Evolutionary conservation across 1,140 invertebrate genomes (phyloP).

Genomic region (Mycetomoellerius zeteki): DNA sequence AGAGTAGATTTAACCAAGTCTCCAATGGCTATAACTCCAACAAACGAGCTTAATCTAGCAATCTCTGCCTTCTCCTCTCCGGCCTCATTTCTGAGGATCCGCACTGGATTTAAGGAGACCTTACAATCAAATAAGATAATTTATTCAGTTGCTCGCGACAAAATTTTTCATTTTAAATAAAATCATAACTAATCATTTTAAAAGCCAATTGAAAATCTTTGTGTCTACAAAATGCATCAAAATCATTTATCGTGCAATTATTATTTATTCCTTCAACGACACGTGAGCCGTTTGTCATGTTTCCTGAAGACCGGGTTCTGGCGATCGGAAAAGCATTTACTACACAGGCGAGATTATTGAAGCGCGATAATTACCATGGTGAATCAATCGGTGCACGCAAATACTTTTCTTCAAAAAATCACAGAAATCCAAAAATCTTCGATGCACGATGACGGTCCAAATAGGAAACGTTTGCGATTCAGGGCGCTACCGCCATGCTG

Average conservation of each 20-base stretch:
- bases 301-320: conserved; percentile 21
- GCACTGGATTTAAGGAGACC: conserved; percentile 97
- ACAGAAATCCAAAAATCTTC: background rate
- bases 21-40: conserved; percentile 99
- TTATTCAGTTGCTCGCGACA: background rate
- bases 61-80: conserved; percentile 99
- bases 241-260: background rate
- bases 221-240: background rate
- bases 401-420: conserved; percentile 3
- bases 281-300: conserved; percentile 77
- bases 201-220: background rate
- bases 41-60: conserved; percentile 98
- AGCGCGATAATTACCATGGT: conserved; percentile 44
- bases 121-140: conserved; percentile 81
- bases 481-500: background rate
- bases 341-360: background rate
- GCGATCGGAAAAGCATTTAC: background rate
- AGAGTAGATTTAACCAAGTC: conserved; percentile 99
- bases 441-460: background rate
- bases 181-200: background rate
- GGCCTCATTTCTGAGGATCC: conserved; percentile 97
- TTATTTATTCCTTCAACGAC: conserved; percentile 35
- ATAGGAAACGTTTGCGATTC: background rate
- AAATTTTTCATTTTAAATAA: background rate
- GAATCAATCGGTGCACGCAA: background rate